Evolutionary conservation across 23 tunicate genomes (phyloP).

Genomic region (Trididemnum miniatum): DNA sequence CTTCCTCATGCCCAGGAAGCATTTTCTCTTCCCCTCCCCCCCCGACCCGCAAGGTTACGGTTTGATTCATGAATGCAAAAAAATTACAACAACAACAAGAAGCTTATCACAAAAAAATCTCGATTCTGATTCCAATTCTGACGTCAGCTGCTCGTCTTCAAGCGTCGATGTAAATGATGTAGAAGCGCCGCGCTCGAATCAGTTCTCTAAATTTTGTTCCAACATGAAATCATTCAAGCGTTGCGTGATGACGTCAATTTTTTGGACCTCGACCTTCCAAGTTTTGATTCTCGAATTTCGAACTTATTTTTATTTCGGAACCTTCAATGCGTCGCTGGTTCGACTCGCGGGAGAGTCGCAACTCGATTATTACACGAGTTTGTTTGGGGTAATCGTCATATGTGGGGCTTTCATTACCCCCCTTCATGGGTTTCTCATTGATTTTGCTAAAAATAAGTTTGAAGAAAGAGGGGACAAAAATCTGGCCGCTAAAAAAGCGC

Average conservation of each 20-base stretch:
- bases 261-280: background rate
- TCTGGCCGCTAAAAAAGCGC: background rate
- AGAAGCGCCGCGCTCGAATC: no score
- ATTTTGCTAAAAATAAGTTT: conserved; percentile 11
- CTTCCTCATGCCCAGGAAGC: conserved; percentile 27
- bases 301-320: conserved; percentile 7
- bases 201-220: background rate
- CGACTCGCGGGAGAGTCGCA: background rate
- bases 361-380: background rate
- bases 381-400: background rate
- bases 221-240: background rate
- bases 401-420: conserved; percentile 4
- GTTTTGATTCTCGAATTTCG: background rate
- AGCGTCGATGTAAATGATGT: background rate
- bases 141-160: background rate
- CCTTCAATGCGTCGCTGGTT: background rate
- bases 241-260: background rate
- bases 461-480: no score
- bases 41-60: background rate
- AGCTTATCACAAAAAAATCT: background rate
- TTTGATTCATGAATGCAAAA: background rate
- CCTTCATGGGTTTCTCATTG: background rate
- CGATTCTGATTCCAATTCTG: background rate
- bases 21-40: conserved; percentile 3
- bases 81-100: background rate